phyloP scores from a whole-genome alignment of 2,888 invertebrate species.

The Drosophila antonietae region DNA sequence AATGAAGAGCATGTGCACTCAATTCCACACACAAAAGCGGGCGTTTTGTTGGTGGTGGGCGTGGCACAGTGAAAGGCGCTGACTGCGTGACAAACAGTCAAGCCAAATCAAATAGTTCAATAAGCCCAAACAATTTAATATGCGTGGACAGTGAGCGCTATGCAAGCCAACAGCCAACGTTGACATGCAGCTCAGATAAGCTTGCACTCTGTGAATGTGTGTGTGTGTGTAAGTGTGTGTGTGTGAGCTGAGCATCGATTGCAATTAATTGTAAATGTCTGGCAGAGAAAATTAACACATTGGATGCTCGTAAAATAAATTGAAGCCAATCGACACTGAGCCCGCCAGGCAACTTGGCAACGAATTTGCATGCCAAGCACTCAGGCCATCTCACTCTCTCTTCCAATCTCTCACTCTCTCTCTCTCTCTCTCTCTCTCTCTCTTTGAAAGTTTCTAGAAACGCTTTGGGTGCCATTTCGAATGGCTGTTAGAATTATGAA shows the following conservation, averaged over 20 bases:
- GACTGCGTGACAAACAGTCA: constrained; percentile 49
- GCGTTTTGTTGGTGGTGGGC: constrained; percentile 7
- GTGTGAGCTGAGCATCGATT: constrained; percentile 39
- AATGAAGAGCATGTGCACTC: constrained; percentile 61
- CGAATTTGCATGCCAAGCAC: constrained; percentile 54
- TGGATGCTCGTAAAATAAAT: constrained; percentile 46
- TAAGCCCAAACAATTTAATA: constrained; percentile 69
- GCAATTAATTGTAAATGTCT: constrained; percentile 70
- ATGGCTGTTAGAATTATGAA: constrained; percentile 38
- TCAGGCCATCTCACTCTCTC: neutral
- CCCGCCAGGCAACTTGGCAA: constrained; percentile 28
- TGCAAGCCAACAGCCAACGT: constrained; percentile 9
- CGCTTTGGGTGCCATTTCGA: constrained; percentile 31
- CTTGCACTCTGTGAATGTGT: neutral
- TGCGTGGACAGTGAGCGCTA: constrained; percentile 48
- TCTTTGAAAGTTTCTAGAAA: constrained; percentile 37
- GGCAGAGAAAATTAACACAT: constrained; percentile 68
- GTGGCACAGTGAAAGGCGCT: neutral
- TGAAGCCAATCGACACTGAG: constrained; percentile 39
- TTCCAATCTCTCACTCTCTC: too few species aligned
- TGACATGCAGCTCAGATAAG: constrained; percentile 8
- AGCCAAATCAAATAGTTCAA: constrained; percentile 69
- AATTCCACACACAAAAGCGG: constrained; percentile 21
- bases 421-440: neutral
- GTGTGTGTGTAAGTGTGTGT: neutral